These are phyloP conservation scores for Latrodectus geometricus DNA, from an alignment of 1,140 invertebrate species.

Conservation along the genomic window DNA sequence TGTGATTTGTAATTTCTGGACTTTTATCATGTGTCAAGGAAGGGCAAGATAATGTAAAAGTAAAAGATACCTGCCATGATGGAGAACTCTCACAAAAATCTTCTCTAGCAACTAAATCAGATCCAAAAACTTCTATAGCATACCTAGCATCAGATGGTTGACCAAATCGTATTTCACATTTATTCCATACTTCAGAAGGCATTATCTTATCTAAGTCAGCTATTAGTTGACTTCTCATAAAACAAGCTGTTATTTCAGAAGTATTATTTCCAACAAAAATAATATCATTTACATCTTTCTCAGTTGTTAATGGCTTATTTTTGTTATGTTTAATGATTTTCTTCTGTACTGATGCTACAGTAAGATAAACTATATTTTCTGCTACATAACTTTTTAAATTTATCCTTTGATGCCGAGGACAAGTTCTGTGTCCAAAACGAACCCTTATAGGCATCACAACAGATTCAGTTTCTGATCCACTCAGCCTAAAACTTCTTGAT, in stretches of 20 bases:
- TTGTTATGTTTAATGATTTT: constrained; percentile 16
- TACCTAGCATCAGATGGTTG: constrained; percentile 84
- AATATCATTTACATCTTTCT: constrained; percentile 36
- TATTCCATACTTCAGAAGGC: constrained; percentile 77
- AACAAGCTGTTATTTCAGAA: constrained; percentile 69
- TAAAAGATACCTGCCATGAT: constrained; percentile 82
- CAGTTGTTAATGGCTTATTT: background rate
- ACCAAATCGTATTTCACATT: constrained; percentile 80
- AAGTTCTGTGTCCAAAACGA: constrained; percentile 80
- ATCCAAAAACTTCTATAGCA: constrained; percentile 80
- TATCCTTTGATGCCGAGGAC: constrained; percentile 72
- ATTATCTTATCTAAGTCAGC: constrained; percentile 81
- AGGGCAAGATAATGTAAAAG: constrained; percentile 73
- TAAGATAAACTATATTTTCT: constrained; percentile 34
- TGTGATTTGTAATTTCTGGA: constrained; percentile 76
- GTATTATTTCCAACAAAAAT: constrained; percentile 34
- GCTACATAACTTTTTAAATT: constrained; percentile 10
- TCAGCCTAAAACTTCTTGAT: constrained; percentile 72
- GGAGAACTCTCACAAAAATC: constrained; percentile 84
- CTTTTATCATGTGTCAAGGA: constrained; percentile 78
- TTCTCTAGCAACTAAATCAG: constrained; percentile 82
- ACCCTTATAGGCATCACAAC: constrained; percentile 83
- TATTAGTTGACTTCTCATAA: constrained; percentile 82
- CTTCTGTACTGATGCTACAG: constrained; percentile 50
- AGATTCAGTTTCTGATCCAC: constrained; percentile 75